phyloP scores from a whole-genome alignment of 53 echinoderm and acorn worm genomes.

The Apostichopus leukothele region DNA sequence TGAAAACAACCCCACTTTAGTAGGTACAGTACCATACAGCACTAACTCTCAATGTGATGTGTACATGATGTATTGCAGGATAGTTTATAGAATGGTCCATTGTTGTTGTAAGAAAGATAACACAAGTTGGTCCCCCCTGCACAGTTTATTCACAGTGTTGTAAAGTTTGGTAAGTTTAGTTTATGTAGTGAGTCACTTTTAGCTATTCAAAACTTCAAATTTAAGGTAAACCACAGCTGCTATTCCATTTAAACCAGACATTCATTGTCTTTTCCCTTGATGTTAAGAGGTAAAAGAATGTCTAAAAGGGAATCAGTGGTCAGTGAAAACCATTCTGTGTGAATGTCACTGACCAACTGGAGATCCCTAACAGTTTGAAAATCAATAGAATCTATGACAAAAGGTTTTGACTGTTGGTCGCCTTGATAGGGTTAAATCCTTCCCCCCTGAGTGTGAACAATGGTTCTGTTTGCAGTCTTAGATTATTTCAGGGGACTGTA shows the following conservation, averaged over 20 bases:
- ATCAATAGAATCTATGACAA: background rate
- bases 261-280: background rate
- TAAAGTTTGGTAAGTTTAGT: background rate
- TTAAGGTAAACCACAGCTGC: background rate
- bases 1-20: no score
- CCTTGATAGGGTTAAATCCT: constrained; percentile 4
- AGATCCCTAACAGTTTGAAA: background rate
- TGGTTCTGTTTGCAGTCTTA: constrained; percentile 19
- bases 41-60: no score
- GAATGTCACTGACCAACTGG: background rate
- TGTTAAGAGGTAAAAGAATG: background rate
- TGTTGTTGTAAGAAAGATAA: no score
- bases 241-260: background rate
- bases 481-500: constrained; percentile 10
- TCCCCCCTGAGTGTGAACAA: background rate
- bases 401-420: background rate
- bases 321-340: background rate
- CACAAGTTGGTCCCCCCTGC: no score
- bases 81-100: no score
- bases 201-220: background rate
- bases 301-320: background rate
- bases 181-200: background rate
- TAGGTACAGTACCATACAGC: no score
- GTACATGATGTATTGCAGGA: no score
- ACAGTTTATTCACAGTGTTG: background rate